These are phyloP conservation scores for Pocillopora verrucosa DNA, from an alignment of 64 coral and sea anemone genomes.

Conservation along the genomic window DNA sequence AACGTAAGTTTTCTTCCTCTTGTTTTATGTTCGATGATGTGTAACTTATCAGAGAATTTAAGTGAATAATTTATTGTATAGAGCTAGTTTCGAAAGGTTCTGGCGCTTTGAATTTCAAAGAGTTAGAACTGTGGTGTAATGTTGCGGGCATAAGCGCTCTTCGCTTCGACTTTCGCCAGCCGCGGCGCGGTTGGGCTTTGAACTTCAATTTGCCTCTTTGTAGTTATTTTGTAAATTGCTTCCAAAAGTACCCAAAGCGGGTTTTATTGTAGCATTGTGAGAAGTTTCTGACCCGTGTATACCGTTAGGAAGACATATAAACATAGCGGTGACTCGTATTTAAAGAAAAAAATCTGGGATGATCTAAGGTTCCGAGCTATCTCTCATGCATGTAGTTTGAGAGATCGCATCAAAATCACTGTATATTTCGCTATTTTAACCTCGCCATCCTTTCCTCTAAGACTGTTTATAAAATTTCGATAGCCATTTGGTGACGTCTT, in stretches of 20 bases:
- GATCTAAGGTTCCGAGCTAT: neutral
- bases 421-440: neutral
- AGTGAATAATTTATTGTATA: slow-evolving; percentile 50
- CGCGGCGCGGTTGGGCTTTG: neutral
- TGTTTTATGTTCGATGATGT: slow-evolving; percentile 5
- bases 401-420: neutral
- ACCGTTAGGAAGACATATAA: slow-evolving; percentile 44
- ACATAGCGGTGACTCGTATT: slow-evolving; percentile 11
- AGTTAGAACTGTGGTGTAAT: slow-evolving; percentile 25
- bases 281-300: slow-evolving; percentile 33
- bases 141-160: neutral
- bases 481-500: neutral
- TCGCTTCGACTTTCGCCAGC: neutral
- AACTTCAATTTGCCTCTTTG: slow-evolving; percentile 20
- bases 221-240: neutral
- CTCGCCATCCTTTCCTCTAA: neutral
- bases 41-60: slow-evolving; percentile 12
- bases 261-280: slow-evolving; percentile 9
- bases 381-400: neutral
- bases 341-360: neutral
- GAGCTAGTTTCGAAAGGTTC: slow-evolving; percentile 12
- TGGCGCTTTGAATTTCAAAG: neutral
- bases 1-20: slow-evolving; percentile 32
- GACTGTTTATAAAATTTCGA: neutral
- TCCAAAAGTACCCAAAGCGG: neutral